A percentile compares a stretch with the other conserved stretches of the same genome.
These are phyloP conservation scores for Aspidiotus rigidus DNA, from an alignment of 2,888 invertebrate genomes.

Conservation along the genomic window DNA sequence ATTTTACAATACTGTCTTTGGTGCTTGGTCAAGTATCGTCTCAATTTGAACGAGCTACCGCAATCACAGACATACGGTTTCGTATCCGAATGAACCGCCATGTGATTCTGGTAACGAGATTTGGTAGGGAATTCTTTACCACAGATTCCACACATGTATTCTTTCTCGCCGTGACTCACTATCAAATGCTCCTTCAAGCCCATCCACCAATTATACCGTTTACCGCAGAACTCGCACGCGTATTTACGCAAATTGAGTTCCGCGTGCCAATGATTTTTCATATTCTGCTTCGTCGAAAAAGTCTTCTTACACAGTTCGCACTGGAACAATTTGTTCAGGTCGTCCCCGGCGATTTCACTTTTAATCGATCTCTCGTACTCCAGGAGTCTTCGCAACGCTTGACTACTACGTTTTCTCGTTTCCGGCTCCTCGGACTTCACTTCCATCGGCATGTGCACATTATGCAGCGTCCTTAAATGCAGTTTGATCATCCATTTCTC, in stretches of 20 bases:
- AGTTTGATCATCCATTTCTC: conserved; percentile 30
- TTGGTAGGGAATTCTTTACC: conserved; percentile 26
- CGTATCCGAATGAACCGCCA: conserved; percentile 21
- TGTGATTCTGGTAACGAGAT: conserved; percentile 22
- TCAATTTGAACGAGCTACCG: conserved; percentile 22
- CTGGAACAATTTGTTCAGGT: conserved; percentile 12
- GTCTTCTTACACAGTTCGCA: conserved; percentile 21
- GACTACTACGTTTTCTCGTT: background rate
- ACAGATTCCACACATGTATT: conserved; percentile 17
- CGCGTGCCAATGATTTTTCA: conserved; percentile 29
- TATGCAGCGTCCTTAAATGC: conserved; percentile 21
- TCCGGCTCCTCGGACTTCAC: background rate
- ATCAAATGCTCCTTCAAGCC: conserved; percentile 29
- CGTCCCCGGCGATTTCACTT: background rate
- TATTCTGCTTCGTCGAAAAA: conserved; percentile 23
- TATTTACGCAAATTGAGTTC: conserved; percentile 25
- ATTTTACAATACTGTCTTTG: conserved; percentile 22
- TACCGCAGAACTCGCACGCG: conserved; percentile 27
- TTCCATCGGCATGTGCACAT: background rate
- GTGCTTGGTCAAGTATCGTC: conserved; percentile 20
- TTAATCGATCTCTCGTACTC: conserved; percentile 16
- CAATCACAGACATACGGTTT: conserved; percentile 22
- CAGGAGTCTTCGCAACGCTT: background rate
- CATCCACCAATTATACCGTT: conserved; percentile 30
- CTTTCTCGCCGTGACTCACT: conserved; percentile 23